A percentile compares a stretch with the other conserved stretches of the same genome.
Evolutionary conservation across 2,113 vertebrate species (phyloP).

Genomic region (Peromyscus polionotus): DNA sequence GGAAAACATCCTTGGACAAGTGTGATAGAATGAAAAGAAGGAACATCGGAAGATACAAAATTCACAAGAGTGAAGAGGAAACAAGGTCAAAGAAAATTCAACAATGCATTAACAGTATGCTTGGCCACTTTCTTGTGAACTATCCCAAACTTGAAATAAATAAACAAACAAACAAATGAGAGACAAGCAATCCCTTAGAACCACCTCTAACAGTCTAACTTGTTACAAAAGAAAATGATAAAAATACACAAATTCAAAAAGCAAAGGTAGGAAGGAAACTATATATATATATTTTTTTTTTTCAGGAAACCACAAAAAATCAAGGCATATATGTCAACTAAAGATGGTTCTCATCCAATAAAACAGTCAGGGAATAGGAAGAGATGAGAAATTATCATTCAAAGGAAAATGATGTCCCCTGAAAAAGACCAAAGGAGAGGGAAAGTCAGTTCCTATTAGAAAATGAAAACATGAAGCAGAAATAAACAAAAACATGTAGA

Average conservation of each 20-base stretch:
- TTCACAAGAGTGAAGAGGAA: not conserved
- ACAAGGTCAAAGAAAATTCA: not conserved
- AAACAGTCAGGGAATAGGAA: not conserved
- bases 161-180: not conserved
- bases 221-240: not conserved
- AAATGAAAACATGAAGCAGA: not conserved
- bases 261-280: not conserved
- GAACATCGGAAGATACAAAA: not conserved
- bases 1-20: not conserved
- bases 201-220: too few species aligned
- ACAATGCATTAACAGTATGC: not conserved
- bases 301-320: not conserved
- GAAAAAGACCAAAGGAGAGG: not conserved
- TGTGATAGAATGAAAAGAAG: too few species aligned
- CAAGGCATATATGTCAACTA: not conserved
- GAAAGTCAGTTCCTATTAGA: not conserved
- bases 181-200: not conserved
- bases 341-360: not conserved
- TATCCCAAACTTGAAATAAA: not conserved
- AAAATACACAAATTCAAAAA: not conserved
- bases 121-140: not conserved
- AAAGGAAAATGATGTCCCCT: too few species aligned
- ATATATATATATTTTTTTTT: too few species aligned
- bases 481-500: not conserved
- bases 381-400: not conserved